phyloP scores from a whole-genome alignment of 2,113 vertebrate species.

The Chionodraco myersi region DNA sequence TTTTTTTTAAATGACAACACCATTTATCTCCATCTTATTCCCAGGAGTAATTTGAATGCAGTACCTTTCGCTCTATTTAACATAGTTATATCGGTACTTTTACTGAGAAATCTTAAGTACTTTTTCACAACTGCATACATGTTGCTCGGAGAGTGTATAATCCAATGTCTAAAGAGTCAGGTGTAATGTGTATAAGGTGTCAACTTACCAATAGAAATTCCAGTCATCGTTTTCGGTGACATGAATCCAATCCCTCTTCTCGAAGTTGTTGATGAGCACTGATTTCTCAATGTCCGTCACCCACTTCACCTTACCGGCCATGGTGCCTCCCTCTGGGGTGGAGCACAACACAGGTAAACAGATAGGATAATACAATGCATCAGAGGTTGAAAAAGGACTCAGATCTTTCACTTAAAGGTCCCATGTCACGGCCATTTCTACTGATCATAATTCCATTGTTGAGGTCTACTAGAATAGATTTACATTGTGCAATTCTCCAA shows the following conservation, averaged over 20 bases:
- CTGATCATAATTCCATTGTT: too few species aligned
- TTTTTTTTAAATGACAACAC: too few species aligned
- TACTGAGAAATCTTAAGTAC: neutral
- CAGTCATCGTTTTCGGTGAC: slow-evolving; percentile 95
- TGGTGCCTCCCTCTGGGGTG: slow-evolving; percentile 77
- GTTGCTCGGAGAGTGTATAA: neutral
- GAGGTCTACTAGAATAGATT: too few species aligned
- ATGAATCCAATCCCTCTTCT: slow-evolving; percentile 96
- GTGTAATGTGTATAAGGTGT: neutral
- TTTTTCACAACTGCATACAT: neutral
- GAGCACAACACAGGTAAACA: slow-evolving; percentile 49
- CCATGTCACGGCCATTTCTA: too few species aligned
- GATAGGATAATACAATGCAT: neutral
- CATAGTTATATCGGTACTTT: neutral
- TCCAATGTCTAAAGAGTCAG: neutral
- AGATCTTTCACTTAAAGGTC: too few species aligned
- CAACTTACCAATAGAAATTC: slow-evolving; percentile 97
- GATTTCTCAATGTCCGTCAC: slow-evolving; percentile 99
- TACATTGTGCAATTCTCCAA: too few species aligned
- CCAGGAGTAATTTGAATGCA: neutral
- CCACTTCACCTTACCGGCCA: slow-evolving; percentile 98
- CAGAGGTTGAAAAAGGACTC: too few species aligned
- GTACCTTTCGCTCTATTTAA: neutral
- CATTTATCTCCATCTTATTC: too few species aligned
- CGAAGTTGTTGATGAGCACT: slow-evolving; percentile 98